phyloP scores from a whole-genome alignment of 2,888 invertebrate genomes.

The Neoaliturus tenellus region DNA sequence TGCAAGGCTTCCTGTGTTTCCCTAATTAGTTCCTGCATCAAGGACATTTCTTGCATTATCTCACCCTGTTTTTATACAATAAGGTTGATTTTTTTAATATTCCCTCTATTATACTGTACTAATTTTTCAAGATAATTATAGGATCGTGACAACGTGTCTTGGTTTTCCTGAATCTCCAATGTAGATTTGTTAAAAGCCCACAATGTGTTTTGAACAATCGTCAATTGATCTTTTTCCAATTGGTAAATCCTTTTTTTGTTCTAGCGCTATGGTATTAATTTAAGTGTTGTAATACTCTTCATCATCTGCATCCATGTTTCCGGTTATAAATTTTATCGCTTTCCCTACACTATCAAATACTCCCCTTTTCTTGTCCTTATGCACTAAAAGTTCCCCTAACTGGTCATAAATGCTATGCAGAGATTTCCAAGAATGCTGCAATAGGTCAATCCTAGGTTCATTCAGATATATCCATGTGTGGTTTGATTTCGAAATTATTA shows the following conservation, averaged over 20 bases:
- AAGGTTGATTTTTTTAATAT: too few relatives aligned
- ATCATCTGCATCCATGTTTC: constrained; percentile 12
- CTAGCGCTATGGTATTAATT: constrained; percentile 6
- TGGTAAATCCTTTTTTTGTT: not conserved
- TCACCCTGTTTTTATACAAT: not conserved
- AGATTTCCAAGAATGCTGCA: not conserved
- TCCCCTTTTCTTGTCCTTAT: not conserved
- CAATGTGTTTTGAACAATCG: not conserved
- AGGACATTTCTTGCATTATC: not conserved
- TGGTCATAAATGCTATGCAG: not conserved
- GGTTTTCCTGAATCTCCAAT: not conserved
- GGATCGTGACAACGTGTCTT: not conserved
- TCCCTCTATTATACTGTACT: not conserved
- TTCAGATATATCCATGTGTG: not conserved
- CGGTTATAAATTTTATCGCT: not conserved
- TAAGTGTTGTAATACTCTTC: not conserved
- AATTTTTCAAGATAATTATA: constrained; percentile 1
- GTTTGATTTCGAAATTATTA: not conserved
- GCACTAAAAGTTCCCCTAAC: not conserved
- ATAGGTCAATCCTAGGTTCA: not conserved
- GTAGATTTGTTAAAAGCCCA: not conserved
- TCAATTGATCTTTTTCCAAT: not conserved
- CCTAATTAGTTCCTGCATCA: not conserved
- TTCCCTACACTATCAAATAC: not conserved
- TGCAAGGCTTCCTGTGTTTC: not conserved